These are phyloP conservation scores for Moxostoma hubbsi DNA, from an alignment of 2,797 vertebrate species.

Conservation along the genomic window DNA sequence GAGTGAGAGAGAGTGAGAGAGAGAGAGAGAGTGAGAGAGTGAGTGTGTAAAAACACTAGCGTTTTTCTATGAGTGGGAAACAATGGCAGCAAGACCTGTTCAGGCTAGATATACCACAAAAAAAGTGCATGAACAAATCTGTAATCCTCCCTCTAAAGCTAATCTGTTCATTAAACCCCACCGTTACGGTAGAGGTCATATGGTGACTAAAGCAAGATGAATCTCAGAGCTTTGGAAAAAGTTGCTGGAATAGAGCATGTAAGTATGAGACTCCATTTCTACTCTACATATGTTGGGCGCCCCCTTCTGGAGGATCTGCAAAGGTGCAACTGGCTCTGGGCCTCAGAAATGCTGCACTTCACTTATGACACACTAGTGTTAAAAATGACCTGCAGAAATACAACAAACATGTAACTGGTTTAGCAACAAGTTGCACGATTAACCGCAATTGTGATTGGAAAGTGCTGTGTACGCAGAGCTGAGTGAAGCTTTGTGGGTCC, in stretches of 20 bases:
- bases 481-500: slow-evolving; percentile 99
- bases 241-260: slow-evolving; percentile 99
- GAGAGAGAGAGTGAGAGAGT: too few species aligned
- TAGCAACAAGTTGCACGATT: not conserved
- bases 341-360: slow-evolving; percentile 30
- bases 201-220: slow-evolving; percentile 99
- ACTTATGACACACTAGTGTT: not conserved
- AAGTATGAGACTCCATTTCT: slow-evolving; percentile 99
- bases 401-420: too few species aligned
- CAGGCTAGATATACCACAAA: slow-evolving; percentile 65
- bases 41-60: too few species aligned
- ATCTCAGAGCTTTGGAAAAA: slow-evolving; percentile 99
- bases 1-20: too few species aligned
- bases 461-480: slow-evolving; percentile 29
- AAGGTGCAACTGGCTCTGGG: slow-evolving; percentile 92
- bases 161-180: slow-evolving; percentile 99
- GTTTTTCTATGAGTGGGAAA: too few species aligned
- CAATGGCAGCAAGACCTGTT: slow-evolving; percentile 4
- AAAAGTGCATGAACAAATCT: slow-evolving; percentile 98
- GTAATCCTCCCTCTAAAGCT: slow-evolving; percentile 99
- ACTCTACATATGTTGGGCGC: slow-evolving; percentile 96
- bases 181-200: slow-evolving; percentile 99
- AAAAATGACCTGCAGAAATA: not conserved
- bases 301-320: slow-evolving; percentile 97
- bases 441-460: not conserved